Evolutionary conservation across 2,888 invertebrate species (phyloP).

Genomic region (Aethes cnicana): DNA sequence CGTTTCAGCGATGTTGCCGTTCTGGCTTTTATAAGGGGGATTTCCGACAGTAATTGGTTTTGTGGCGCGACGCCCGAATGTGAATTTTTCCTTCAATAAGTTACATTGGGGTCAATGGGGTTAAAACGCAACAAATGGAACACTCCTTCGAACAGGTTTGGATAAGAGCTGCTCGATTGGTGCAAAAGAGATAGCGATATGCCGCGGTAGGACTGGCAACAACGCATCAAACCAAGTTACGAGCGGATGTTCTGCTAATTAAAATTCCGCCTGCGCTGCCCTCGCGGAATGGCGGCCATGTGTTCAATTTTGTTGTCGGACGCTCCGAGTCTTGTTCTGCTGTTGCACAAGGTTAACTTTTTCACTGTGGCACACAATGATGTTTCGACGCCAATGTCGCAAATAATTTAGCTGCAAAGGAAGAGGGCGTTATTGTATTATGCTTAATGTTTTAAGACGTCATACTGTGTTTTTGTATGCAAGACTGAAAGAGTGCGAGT

Average conservation of each 20-base stretch:
- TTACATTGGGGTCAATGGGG: slow-evolving; percentile 45
- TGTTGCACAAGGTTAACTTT: slow-evolving; percentile 79
- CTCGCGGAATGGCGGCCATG: slow-evolving; percentile 82
- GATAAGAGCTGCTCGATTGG: slow-evolving; percentile 48
- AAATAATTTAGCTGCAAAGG: slow-evolving; percentile 33
- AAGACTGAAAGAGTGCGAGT: slow-evolving; percentile 64
- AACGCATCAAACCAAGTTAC: slow-evolving; percentile 71
- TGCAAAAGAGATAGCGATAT: slow-evolving; percentile 60
- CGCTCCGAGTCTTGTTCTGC: slow-evolving; percentile 76
- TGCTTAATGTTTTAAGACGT: slow-evolving; percentile 51
- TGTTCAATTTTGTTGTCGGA: slow-evolving; percentile 69
- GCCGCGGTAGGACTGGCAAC: slow-evolving; percentile 66
- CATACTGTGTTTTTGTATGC: slow-evolving; percentile 58
- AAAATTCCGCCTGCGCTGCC: slow-evolving; percentile 83
- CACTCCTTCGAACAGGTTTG: slow-evolving; percentile 40
- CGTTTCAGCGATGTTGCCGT: slow-evolving; percentile 72
- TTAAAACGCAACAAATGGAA: slow-evolving; percentile 29
- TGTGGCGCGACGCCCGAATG: slow-evolving; percentile 39
- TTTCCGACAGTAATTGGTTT: slow-evolving; percentile 63
- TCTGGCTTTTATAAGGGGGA: slow-evolving; percentile 55
- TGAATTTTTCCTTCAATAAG: slow-evolving; percentile 51
- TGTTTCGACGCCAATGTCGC: slow-evolving; percentile 54
- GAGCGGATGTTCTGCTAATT: slow-evolving; percentile 83
- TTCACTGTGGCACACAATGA: slow-evolving; percentile 55
- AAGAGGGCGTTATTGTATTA: slow-evolving; percentile 51